Percentiles rank a stretch among this genome's conserved stretches.
Evolutionary conservation across 2,113 vertebrate species (phyloP).

Genomic region (Stomatorhinus ivindoensis): DNA sequence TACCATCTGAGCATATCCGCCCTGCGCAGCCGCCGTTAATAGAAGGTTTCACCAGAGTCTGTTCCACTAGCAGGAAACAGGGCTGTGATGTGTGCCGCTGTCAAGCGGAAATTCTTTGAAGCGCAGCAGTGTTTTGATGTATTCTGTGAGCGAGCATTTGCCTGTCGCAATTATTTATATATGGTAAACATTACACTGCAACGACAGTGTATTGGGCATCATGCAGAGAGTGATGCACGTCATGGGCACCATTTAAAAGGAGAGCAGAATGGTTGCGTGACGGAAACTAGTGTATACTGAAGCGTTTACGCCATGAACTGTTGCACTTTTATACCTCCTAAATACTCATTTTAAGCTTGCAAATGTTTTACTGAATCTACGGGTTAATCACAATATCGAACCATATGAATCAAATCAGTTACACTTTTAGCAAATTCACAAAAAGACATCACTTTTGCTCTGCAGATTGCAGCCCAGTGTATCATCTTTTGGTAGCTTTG

Average conservation of each 20-base stretch:
- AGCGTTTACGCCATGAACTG: background rate
- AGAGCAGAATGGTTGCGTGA: background rate
- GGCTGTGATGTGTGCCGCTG: background rate
- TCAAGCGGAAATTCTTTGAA: slow-evolving; percentile 12
- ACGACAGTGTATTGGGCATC: background rate
- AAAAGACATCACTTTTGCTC: background rate
- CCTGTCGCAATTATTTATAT: background rate
- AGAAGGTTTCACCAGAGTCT: slow-evolving; percentile 50
- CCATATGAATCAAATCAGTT: background rate
- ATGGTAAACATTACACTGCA: background rate
- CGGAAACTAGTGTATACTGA: background rate
- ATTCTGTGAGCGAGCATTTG: background rate
- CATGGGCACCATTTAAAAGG: background rate
- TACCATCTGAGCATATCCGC: slow-evolving; percentile 47
- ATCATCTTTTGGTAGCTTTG: background rate
- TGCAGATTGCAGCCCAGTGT: background rate
- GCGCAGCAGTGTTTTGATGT: background rate
- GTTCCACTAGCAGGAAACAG: slow-evolving; percentile 11
- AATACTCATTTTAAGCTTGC: background rate
- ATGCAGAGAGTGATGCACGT: background rate
- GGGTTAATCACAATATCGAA: background rate
- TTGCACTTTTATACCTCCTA: background rate
- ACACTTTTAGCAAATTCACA: background rate
- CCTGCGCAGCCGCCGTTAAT: slow-evolving; percentile 39
- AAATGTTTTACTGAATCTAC: background rate